Evolutionary conservation across 2,888 invertebrate genomes (phyloP).

Genomic region (Chydorus sphaericus): DNA sequence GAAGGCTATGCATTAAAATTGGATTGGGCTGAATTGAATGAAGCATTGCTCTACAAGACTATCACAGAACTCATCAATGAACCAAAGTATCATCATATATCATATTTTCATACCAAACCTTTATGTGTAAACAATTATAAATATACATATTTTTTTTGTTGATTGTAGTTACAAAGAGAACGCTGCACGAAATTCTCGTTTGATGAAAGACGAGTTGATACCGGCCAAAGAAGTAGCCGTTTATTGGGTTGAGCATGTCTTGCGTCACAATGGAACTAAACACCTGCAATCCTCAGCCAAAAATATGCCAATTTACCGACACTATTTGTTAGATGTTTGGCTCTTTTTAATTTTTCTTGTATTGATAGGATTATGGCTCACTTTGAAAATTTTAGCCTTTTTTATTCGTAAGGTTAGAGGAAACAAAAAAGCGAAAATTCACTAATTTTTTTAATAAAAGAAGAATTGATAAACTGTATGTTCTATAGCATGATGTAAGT

Average conservation of each 20-base stretch:
- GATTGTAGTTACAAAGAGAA: background rate
- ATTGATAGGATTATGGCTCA: background rate
- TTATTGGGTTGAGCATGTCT: constrained; percentile 7
- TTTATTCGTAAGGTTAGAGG: background rate
- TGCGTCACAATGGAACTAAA: background rate
- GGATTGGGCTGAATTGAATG: background rate
- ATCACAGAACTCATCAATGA: background rate
- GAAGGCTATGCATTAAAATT: background rate
- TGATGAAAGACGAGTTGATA: background rate
- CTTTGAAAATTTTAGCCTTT: background rate
- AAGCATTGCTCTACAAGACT: background rate
- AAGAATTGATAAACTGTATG: too few species aligned
- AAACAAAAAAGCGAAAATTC: too few species aligned
- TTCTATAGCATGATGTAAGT: too few species aligned
- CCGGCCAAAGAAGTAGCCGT: background rate
- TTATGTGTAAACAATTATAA: too few species aligned
- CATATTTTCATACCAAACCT: background rate
- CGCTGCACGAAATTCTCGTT: background rate
- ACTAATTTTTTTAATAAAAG: too few species aligned
- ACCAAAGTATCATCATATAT: background rate
- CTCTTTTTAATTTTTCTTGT: background rate
- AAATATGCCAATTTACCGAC: background rate
- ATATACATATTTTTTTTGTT: background rate
- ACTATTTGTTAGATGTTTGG: background rate
- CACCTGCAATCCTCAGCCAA: background rate